Evolutionary conservation across 1,140 invertebrate genomes (phyloP).

Genomic region (Apis dorsata): DNA sequence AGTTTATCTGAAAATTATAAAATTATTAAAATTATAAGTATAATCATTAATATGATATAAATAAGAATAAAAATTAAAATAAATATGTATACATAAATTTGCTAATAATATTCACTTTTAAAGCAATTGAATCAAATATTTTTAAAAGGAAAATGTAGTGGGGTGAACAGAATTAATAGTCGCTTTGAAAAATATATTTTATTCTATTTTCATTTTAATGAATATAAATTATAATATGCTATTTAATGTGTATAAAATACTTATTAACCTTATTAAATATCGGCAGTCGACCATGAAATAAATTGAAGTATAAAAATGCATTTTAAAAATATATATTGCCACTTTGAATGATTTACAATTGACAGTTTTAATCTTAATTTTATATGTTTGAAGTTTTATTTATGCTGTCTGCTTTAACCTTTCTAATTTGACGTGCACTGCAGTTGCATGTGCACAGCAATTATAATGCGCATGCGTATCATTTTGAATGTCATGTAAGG

Average conservation of each 20-base stretch:
- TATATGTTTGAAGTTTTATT: background rate
- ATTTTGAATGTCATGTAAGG: background rate
- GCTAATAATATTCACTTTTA: background rate
- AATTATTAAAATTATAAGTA: conserved; percentile 10
- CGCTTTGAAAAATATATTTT: conserved; percentile 29
- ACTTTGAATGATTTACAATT: conserved; percentile 26
- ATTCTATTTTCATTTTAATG: conserved; percentile 12
- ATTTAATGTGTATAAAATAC: conserved; percentile 16
- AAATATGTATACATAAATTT: background rate
- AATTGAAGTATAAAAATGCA: conserved; percentile 19
- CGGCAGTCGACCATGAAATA: background rate
- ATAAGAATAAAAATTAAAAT: background rate
- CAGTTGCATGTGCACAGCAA: conserved; percentile 28
- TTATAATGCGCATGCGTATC: conserved; percentile 17
- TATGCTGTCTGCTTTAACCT: conserved; percentile 36
- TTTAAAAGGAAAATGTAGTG: conserved; percentile 15
- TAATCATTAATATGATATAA: background rate
- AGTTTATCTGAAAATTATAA: conserved; percentile 52
- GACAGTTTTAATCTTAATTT: background rate
- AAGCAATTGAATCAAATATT: background rate
- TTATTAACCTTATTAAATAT: conserved; percentile 39
- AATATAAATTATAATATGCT: conserved; percentile 7
- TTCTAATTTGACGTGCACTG: conserved; percentile 30
- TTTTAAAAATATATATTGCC: conserved; percentile 1
- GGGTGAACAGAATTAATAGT: conserved; percentile 37